Percentiles rank a stretch among this genome's conserved stretches.
These are phyloP conservation scores for Ditula angustiorana DNA, from an alignment of 2,888 invertebrate genomes.

Conservation along the genomic window DNA sequence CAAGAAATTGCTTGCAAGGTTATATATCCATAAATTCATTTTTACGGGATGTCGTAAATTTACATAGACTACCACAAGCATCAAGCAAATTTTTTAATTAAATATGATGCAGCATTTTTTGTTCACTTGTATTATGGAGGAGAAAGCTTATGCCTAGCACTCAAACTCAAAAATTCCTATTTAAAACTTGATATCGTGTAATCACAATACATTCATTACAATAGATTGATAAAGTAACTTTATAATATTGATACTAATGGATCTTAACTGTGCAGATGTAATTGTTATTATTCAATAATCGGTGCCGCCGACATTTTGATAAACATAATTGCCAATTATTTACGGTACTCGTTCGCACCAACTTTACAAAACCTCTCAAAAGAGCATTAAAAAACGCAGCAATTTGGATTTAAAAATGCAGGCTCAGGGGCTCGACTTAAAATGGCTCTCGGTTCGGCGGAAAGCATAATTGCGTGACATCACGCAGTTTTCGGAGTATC, in stretches of 20 bases:
- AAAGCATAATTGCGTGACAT: slow-evolving; percentile 42
- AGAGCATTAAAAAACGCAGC: neutral
- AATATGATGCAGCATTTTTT: too few species aligned
- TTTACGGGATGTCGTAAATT: neutral
- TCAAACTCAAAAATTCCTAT: too few species aligned
- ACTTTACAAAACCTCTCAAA: neutral
- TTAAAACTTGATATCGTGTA: too few species aligned
- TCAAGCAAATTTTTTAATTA: neutral
- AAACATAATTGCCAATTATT: slow-evolving; percentile 26
- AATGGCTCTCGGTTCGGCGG: slow-evolving; percentile 11
- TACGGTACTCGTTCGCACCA: slow-evolving; percentile 14
- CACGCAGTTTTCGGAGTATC: slow-evolving; percentile 38
- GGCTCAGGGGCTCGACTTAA: neutral
- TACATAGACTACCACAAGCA: neutral
- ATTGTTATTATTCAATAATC: slow-evolving; percentile 18
- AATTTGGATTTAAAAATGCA: slow-evolving; percentile 7
- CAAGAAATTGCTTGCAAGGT: neutral
- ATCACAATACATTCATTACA: too few species aligned
- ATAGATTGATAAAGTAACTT: neutral
- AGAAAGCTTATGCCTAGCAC: too few species aligned
- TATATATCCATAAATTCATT: neutral
- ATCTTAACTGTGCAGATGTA: slow-evolving; percentile 9
- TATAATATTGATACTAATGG: neutral
- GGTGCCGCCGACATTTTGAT: slow-evolving; percentile 5
- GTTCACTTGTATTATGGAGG: too few species aligned